phyloP scores from a whole-genome alignment of 2,797 vertebrate species.

The Peromyscus nudipes region DNA sequence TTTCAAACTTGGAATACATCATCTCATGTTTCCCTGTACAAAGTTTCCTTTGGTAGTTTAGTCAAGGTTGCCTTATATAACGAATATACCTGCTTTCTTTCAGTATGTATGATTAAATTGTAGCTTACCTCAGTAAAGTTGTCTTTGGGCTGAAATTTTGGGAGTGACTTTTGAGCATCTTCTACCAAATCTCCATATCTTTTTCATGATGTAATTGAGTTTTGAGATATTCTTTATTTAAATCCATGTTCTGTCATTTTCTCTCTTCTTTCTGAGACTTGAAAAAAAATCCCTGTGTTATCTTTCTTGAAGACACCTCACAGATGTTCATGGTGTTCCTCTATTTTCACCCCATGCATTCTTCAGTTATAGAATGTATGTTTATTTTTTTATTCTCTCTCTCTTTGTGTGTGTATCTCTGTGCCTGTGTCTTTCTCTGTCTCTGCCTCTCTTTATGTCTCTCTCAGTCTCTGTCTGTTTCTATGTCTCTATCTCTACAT shows the following conservation, averaged over 20 bases:
- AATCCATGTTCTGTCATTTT: neutral
- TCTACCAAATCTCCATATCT: neutral
- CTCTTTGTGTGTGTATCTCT: neutral
- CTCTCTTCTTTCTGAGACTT: neutral
- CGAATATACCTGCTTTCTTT: neutral
- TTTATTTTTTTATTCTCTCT: neutral
- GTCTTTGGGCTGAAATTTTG: neutral
- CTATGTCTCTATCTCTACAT: neutral
- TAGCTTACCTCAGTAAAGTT: neutral
- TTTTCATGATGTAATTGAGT: neutral
- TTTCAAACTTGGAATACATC: neutral
- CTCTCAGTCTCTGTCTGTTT: neutral
- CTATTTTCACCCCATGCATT: neutral
- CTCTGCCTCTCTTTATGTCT: neutral
- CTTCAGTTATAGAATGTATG: neutral
- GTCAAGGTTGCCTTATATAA: too few species aligned
- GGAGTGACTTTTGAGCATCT: neutral
- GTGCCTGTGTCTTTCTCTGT: too few species aligned
- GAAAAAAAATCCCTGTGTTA: neutral
- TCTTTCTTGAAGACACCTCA: neutral
- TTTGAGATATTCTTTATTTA: neutral
- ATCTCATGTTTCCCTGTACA: too few species aligned
- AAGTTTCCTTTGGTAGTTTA: neutral
- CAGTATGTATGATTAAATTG: neutral
- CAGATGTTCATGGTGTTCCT: neutral